Evolutionary conservation across 2,797 vertebrate species (phyloP).

Genomic region (Melanotaenia nigrans): DNA sequence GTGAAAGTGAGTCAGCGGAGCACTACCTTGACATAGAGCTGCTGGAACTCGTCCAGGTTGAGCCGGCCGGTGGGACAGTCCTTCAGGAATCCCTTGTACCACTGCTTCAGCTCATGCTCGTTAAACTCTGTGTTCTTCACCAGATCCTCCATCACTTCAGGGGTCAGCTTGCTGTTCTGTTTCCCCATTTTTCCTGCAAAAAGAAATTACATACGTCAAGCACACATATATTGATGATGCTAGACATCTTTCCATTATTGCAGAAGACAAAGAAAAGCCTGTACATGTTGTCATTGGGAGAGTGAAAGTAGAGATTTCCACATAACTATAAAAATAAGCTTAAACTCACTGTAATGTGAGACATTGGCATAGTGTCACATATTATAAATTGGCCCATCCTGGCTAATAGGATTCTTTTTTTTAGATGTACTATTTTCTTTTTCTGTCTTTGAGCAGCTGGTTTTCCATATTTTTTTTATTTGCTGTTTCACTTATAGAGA

Average conservation of each 20-base stretch:
- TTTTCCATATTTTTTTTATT: conserved; percentile 23
- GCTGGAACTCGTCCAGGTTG: conserved; percentile 98
- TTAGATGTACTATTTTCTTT: conserved; percentile 1
- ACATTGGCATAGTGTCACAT: conserved; percentile 14
- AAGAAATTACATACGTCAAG: neutral
- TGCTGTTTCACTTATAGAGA: conserved; percentile 3
- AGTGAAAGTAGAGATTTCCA: conserved; percentile 30
- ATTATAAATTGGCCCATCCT: conserved; percentile 21
- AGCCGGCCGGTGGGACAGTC: conserved; percentile 97
- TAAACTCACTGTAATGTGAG: conserved; percentile 19
- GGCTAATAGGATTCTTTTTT: conserved; percentile 29
- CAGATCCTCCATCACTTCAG: conserved; percentile 99
- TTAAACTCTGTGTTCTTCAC: conserved; percentile 99
- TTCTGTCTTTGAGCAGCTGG: conserved; percentile 30
- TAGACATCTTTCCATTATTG: conserved; percentile 3
- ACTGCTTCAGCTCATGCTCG: conserved; percentile 99
- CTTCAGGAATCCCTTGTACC: conserved; percentile 99
- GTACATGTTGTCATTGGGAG: neutral
- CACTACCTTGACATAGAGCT: conserved; percentile 97
- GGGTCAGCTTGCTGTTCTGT: conserved; percentile 99
- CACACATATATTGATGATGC: conserved; percentile 3
- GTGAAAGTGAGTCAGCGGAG: conserved; percentile 30
- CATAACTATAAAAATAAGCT: conserved; percentile 50
- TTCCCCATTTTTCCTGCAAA: conserved; percentile 94
- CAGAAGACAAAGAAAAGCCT: conserved; percentile 6